A percentile compares a stretch with the other conserved stretches of the same genome.
These are phyloP conservation scores for Pristiophorus japonicus DNA, from an alignment of 2,113 vertebrate species.

Conservation along the genomic window DNA sequence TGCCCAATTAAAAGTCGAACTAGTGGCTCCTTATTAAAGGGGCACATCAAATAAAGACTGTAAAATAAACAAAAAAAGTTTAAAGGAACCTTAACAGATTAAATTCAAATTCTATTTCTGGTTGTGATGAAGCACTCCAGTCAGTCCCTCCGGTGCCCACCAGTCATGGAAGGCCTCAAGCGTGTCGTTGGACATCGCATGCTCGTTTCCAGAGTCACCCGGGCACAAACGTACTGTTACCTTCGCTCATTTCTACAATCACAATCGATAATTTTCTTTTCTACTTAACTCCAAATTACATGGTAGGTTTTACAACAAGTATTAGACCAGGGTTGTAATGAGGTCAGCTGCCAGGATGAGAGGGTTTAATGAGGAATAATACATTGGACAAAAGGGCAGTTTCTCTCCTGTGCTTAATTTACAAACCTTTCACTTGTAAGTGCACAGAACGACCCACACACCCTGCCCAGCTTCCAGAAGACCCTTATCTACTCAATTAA, in stretches of 20 bases:
- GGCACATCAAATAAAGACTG: too few relatives aligned
- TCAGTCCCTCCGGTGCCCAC: too few relatives aligned
- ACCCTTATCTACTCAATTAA: background rate
- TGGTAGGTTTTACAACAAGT: background rate
- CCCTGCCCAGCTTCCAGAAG: background rate
- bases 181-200: too few relatives aligned
- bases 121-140: too few relatives aligned
- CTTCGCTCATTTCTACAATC: background rate
- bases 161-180: too few relatives aligned
- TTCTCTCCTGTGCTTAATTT: constrained; percentile 24
- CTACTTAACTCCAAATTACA: constrained; percentile 12
- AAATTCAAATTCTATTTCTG: too few relatives aligned
- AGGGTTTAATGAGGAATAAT: constrained; percentile 24
- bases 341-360: background rate
- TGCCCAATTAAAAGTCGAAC: too few relatives aligned
- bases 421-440: background rate
- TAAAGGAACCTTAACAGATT: too few relatives aligned
- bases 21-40: too few relatives aligned
- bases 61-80: too few relatives aligned
- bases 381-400: constrained; percentile 16
- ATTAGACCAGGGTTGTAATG: constrained; percentile 7
- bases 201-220: too few relatives aligned
- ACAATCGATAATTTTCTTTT: background rate
- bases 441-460: background rate
- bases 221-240: too few relatives aligned